phyloP scores from a whole-genome alignment of 2,797 vertebrate species.

The Vultur gryphus region DNA sequence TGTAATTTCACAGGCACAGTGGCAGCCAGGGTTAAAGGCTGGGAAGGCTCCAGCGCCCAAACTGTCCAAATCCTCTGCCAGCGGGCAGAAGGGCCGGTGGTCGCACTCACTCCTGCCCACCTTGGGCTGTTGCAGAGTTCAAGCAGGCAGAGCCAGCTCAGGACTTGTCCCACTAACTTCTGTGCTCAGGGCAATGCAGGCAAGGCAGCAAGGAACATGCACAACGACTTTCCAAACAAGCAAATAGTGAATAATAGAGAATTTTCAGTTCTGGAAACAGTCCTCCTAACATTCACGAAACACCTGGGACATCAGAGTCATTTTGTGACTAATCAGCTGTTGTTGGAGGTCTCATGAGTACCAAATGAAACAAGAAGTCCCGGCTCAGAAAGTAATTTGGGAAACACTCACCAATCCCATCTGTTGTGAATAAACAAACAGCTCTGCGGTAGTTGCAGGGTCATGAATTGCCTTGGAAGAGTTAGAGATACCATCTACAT shows the following conservation, averaged over 20 bases:
- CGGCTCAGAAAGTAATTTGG: slow-evolving; percentile 35
- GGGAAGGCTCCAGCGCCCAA: background rate
- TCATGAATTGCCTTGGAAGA: background rate
- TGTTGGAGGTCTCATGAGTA: slow-evolving; percentile 18
- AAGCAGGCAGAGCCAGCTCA: background rate
- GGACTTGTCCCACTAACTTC: background rate
- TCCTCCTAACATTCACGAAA: background rate
- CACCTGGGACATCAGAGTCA: slow-evolving; percentile 44
- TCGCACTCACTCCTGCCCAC: background rate
- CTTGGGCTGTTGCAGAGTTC: background rate
- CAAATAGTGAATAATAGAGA: background rate
- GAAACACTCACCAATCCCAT: slow-evolving; percentile 37
- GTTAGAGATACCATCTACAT: background rate
- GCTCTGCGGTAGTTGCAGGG: slow-evolving; percentile 29
- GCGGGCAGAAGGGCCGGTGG: background rate
- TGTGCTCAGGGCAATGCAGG: background rate
- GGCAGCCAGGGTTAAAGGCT: background rate
- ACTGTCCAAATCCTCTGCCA: background rate
- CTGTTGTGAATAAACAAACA: slow-evolving; percentile 54
- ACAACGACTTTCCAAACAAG: background rate
- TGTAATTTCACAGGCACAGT: background rate
- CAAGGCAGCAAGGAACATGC: background rate
- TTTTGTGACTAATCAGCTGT: slow-evolving; percentile 55
- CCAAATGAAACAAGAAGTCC: slow-evolving; percentile 42
- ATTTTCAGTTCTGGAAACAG: background rate